Evolutionary conservation across 2,113 vertebrate species (phyloP).

Genomic region (Mesocricetus auratus): DNA sequence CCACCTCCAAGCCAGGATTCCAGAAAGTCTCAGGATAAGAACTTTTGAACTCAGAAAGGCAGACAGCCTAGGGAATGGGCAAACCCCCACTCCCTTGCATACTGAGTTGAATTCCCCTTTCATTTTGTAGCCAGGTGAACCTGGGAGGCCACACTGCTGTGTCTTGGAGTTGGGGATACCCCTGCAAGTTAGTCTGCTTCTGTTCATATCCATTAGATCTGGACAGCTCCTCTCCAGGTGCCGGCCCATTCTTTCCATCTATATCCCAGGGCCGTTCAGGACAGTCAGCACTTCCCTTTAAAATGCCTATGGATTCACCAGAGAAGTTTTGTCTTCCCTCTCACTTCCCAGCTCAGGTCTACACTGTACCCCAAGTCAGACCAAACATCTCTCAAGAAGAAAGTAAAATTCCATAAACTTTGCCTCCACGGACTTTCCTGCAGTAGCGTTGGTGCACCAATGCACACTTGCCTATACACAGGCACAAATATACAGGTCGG

Average conservation of each 20-base stretch:
- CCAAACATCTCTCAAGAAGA: background rate
- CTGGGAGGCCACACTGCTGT: background rate
- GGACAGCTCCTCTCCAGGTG: background rate
- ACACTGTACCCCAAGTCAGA: background rate
- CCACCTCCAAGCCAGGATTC: background rate
- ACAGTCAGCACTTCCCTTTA: background rate
- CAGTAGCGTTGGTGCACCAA: background rate
- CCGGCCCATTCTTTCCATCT: background rate
- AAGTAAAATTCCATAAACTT: slow-evolving; percentile 69
- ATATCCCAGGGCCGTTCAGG: background rate
- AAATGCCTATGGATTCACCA: background rate
- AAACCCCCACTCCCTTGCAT: background rate
- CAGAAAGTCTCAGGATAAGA: background rate
- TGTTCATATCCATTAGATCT: fast-evolving
- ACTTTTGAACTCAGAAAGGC: background rate
- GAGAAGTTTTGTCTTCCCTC: slow-evolving; percentile 38
- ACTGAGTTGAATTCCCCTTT: background rate
- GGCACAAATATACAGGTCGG: background rate
- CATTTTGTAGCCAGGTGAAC: fast-evolving
- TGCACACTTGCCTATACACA: slow-evolving; percentile 52
- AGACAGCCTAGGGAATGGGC: background rate
- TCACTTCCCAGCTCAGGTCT: background rate
- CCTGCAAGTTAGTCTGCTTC: fast-evolving
- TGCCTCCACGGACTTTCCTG: background rate
- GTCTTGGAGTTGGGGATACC: fast-evolving